Conservation (phyloP, 1,140 invertebrate genomes). For the Pectinophora gossypiella region DNA sequence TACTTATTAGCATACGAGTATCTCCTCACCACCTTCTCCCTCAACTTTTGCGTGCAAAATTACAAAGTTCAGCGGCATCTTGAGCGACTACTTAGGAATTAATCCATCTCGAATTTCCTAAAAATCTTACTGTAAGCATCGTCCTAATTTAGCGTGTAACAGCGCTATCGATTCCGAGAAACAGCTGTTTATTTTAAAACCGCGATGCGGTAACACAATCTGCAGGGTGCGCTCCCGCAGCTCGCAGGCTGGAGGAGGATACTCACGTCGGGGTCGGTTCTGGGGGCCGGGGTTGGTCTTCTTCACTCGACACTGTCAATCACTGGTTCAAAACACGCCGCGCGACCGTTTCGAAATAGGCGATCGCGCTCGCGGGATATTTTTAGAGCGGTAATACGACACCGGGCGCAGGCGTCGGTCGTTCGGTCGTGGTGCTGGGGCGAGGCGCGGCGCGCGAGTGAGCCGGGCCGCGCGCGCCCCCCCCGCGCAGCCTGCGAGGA, state of each 20-base stretch:
- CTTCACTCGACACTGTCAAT: conserved; percentile 72
- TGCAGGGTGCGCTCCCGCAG: conserved; percentile 19
- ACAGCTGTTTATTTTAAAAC: conserved; percentile 71
- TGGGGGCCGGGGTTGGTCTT: conserved; percentile 39
- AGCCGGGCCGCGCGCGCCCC: conserved; percentile 23
- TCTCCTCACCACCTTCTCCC: too few species aligned
- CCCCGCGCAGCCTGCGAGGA: conserved; percentile 12
- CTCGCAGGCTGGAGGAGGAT: conserved; percentile 30
- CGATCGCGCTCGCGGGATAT: conserved; percentile 68
- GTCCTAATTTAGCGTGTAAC: conserved; percentile 63
- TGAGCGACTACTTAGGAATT: too few species aligned
- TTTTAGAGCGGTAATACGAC: conserved; percentile 74
- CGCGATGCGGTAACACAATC: conserved; percentile 52
- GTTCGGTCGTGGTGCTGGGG: conserved; percentile 48
- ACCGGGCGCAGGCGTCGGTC: conserved; percentile 58
- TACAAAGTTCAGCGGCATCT: too few species aligned
- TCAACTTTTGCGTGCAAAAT: too few species aligned
- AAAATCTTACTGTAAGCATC: conserved; percentile 28
- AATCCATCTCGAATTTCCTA: conserved; percentile 42
- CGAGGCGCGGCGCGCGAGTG: conserved; percentile 56
- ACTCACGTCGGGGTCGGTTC: conserved; percentile 50
- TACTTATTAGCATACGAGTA: too few species aligned
- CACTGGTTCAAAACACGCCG: conserved; percentile 71
- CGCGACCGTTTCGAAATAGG: conserved; percentile 68
- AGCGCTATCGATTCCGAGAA: conserved; percentile 55